These are phyloP conservation scores for Theocolax elegans DNA, from an alignment of 1,140 invertebrate genomes.

Conservation along the genomic window DNA sequence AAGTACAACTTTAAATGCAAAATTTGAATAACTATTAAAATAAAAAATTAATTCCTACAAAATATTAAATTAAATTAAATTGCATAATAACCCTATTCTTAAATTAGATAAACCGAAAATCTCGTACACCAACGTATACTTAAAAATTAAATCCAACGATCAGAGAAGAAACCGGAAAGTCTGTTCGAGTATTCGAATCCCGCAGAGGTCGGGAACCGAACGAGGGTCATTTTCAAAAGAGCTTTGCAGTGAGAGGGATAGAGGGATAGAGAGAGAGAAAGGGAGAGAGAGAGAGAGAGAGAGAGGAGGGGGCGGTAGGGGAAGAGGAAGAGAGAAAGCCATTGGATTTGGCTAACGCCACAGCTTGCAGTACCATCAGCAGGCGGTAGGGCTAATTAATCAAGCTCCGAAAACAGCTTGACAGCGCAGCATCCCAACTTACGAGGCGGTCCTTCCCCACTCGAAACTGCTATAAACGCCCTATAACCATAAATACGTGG, in stretches of 20 bases:
- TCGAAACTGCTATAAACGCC: slow-evolving; percentile 49
- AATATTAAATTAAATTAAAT: too few relatives aligned
- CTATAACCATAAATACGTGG: slow-evolving; percentile 43
- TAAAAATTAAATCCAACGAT: too few relatives aligned
- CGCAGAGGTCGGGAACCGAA: too few relatives aligned
- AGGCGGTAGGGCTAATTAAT: slow-evolving; percentile 50
- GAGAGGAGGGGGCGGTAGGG: background rate
- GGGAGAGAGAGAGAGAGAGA: background rate
- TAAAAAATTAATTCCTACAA: too few relatives aligned
- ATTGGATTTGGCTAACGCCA: slow-evolving; percentile 17
- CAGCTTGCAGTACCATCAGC: slow-evolving; percentile 34
- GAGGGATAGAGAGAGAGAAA: background rate
- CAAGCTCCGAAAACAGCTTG: slow-evolving; percentile 50
- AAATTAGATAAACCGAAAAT: too few relatives aligned
- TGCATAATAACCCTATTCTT: too few relatives aligned
- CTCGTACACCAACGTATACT: too few relatives aligned
- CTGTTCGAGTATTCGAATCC: too few relatives aligned
- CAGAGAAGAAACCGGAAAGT: too few relatives aligned
- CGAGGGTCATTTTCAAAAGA: background rate
- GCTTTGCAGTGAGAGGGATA: background rate
- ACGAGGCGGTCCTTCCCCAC: slow-evolving; percentile 36
- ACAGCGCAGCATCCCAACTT: slow-evolving; percentile 51
- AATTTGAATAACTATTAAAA: too few relatives aligned
- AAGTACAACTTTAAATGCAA: too few relatives aligned
- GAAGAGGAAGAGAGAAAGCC: background rate